phyloP scores from a whole-genome alignment of 2,888 invertebrate species.

The Taenaris catops region DNA sequence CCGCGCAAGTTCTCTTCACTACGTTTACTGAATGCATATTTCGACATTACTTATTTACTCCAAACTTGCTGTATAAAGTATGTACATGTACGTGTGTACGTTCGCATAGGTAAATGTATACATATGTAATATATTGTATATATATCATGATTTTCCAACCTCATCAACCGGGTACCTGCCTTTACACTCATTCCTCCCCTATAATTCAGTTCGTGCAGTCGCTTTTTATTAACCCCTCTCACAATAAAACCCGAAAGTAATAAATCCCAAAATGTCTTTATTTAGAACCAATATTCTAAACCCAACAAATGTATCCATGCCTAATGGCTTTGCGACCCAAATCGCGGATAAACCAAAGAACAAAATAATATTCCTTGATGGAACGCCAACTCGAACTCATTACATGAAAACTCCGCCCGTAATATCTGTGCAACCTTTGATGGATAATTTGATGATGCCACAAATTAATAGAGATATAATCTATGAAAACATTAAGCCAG shows the following conservation, averaged over 20 bases:
- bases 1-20: no score
- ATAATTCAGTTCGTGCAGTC: conserved; percentile 33
- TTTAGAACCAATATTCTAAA: conserved; percentile 46
- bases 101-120: no score
- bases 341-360: conserved; percentile 45
- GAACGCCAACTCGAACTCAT: conserved; percentile 54
- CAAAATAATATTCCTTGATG: conserved; percentile 60
- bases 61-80: no score
- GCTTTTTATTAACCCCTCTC: conserved; percentile 24
- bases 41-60: no score
- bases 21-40: no score
- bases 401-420: conserved; percentile 37
- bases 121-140: no score
- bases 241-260: conserved; percentile 3
- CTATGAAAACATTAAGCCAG: conserved; percentile 69
- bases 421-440: conserved; percentile 51
- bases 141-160: no score
- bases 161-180: conserved; percentile 27
- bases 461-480: conserved; percentile 56
- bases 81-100: no score
- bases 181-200: conserved; percentile 36
- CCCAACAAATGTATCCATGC: conserved; percentile 37
- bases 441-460: conserved; percentile 48
- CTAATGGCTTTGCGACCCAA: conserved; percentile 52
- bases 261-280: conserved; percentile 39